Percentiles rank a stretch among this genome's conserved stretches.
phyloP scores from a whole-genome alignment of 2,797 vertebrate genomes.

The Hemibagrus guttatus region DNA sequence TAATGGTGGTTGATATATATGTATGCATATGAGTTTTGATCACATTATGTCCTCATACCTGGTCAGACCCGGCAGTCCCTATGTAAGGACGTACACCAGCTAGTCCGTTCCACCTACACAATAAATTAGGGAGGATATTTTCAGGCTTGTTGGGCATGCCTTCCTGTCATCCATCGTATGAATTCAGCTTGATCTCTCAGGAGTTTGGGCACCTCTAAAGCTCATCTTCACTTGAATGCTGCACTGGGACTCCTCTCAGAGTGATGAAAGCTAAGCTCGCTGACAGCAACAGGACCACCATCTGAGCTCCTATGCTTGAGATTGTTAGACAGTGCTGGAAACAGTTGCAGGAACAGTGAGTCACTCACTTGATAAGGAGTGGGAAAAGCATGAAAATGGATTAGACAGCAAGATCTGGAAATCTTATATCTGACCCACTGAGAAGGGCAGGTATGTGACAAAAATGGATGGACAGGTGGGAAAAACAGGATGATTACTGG shows the following conservation, averaged over 20 bases:
- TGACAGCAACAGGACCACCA: background rate
- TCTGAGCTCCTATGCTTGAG: background rate
- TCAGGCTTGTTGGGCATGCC: background rate
- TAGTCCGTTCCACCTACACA: background rate
- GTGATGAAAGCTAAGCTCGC: constrained; percentile 16
- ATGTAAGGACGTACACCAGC: background rate
- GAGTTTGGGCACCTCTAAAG: background rate
- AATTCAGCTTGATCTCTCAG: background rate
- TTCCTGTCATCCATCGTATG: background rate
- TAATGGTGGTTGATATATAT: background rate
- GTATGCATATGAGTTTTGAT: background rate
- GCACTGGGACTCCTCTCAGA: background rate
- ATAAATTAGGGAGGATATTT: background rate
- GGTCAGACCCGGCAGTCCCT: background rate
- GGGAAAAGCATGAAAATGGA: background rate
- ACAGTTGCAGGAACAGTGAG: background rate
- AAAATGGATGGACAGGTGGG: background rate
- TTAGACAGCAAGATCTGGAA: background rate
- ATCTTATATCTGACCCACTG: background rate
- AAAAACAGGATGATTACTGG: background rate
- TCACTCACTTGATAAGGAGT: background rate
- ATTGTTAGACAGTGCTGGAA: constrained; percentile 6
- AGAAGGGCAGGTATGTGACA: background rate
- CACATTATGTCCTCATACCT: background rate
- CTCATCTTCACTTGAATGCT: constrained; percentile 1